Percentiles rank a stretch among this genome's conserved stretches.
Evolutionary conservation across 2,113 vertebrate genomes (phyloP).

Genomic region (Macrotis lagotis): DNA sequence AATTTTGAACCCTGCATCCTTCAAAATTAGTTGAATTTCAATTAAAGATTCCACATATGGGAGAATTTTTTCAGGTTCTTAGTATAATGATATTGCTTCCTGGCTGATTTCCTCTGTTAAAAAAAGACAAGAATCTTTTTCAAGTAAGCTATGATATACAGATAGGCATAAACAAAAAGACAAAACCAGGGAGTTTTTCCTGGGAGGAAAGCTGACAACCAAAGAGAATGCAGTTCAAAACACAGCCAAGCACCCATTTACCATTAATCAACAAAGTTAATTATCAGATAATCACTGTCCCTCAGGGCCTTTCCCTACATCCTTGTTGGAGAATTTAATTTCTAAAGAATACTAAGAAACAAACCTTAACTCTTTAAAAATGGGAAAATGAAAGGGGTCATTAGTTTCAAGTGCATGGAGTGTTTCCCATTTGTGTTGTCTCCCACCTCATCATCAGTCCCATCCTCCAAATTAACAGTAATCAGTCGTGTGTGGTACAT

Average conservation of each 20-base stretch:
- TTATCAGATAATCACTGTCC: slow-evolving; percentile 52
- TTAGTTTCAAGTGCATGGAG: neutral
- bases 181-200: neutral
- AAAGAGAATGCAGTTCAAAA: neutral
- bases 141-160: neutral
- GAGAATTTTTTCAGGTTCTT: neutral
- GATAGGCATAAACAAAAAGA: neutral
- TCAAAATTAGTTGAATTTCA: neutral
- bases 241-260: neutral
- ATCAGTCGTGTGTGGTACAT: neutral
- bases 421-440: neutral
- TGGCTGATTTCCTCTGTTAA: neutral
- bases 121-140: neutral
- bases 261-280: slow-evolving; percentile 53
- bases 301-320: slow-evolving; percentile 21
- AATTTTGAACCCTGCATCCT: neutral
- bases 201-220: neutral
- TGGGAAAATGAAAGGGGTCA: neutral
- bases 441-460: neutral
- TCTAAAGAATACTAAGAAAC: neutral
- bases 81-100: neutral
- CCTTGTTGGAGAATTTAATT: slow-evolving; percentile 53
- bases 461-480: neutral
- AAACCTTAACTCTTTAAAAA: slow-evolving; percentile 42
- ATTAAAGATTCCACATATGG: neutral